Evolutionary conservation across 2,888 invertebrate species (phyloP).

Genomic region (Sympetrum striolatum): DNA sequence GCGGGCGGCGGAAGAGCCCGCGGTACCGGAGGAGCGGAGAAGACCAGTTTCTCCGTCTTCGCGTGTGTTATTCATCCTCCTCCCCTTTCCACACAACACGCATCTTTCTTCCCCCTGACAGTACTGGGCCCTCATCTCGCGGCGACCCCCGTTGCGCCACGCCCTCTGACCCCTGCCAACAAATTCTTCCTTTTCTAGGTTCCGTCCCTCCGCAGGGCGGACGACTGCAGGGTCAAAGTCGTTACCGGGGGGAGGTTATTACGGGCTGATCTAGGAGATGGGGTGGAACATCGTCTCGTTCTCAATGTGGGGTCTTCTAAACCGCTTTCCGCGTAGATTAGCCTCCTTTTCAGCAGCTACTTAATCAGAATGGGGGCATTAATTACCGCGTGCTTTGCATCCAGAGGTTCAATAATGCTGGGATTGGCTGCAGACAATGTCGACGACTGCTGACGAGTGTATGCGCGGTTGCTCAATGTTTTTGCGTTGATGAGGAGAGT

Average conservation of each 20-base stretch:
- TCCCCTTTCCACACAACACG: not conserved
- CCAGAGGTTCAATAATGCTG: too few species aligned
- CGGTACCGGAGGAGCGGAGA: not conserved
- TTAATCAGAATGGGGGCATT: too few species aligned
- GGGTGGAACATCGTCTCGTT: not conserved
- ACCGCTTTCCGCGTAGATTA: not conserved
- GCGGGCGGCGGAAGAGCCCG: not conserved
- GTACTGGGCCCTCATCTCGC: not conserved
- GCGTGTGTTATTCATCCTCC: not conserved
- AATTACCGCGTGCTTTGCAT: too few species aligned
- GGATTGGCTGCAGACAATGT: too few species aligned
- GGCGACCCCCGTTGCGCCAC: slow-evolving; percentile 6
- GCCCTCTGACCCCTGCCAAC: slow-evolving; percentile 21
- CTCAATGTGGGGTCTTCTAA: not conserved
- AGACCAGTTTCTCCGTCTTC: not conserved
- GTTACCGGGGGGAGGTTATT: too few species aligned
- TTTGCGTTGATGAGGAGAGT: too few species aligned
- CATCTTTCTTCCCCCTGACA: not conserved
- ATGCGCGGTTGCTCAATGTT: too few species aligned
- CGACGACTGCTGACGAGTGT: too few species aligned
- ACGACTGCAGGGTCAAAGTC: not conserved
- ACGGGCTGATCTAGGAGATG: not conserved
- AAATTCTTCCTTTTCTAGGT: not conserved
- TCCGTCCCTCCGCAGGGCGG: not conserved
- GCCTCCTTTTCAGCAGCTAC: too few species aligned